Percentiles rank a stretch among this genome's conserved stretches.
phyloP scores from a whole-genome alignment of 2,888 invertebrate species.

The Eudasyphora cyanicolor region DNA sequence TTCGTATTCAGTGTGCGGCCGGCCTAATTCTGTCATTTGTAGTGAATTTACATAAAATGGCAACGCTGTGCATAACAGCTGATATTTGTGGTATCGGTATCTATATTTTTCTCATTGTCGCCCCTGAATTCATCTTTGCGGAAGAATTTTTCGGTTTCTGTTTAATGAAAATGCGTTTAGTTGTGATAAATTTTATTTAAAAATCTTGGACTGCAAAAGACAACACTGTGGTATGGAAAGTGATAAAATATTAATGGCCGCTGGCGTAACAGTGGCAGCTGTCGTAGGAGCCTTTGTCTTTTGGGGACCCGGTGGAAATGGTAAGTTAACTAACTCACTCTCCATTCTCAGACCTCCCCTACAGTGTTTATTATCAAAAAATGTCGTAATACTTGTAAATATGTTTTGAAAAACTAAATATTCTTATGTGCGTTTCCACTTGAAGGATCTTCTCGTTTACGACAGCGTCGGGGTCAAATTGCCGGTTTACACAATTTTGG shows the following conservation, averaged over 20 bases:
- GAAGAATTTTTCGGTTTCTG: not conserved
- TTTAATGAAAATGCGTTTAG: not conserved
- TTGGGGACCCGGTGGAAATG: slow-evolving; percentile 83
- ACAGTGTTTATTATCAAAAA: no score
- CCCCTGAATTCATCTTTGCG: no score
- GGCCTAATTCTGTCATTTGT: no score
- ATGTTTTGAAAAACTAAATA: not conserved
- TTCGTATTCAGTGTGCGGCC: no score
- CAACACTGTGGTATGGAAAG: slow-evolving; percentile 80
- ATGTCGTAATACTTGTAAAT: not conserved
- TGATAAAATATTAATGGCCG: slow-evolving; percentile 88
- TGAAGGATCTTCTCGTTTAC: slow-evolving; percentile 80
- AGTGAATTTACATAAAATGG: not conserved
- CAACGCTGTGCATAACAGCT: no score
- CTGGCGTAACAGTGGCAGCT: slow-evolving; percentile 88
- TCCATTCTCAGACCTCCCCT: slow-evolving; percentile 26
- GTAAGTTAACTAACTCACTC: slow-evolving; percentile 68
- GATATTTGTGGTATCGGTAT: no score
- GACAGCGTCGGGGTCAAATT: slow-evolving; percentile 86
- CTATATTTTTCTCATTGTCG: no score
- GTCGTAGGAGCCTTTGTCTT: slow-evolving; percentile 91
- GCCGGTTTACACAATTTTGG: slow-evolving; percentile 95
- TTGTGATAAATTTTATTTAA: slow-evolving; percentile 12
- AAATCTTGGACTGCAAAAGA: slow-evolving; percentile 7
- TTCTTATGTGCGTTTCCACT: slow-evolving; percentile 32